Base-by-base conservation (phyloP, 2,797 vertebrate species). In the Melanitta fusca region DNA sequence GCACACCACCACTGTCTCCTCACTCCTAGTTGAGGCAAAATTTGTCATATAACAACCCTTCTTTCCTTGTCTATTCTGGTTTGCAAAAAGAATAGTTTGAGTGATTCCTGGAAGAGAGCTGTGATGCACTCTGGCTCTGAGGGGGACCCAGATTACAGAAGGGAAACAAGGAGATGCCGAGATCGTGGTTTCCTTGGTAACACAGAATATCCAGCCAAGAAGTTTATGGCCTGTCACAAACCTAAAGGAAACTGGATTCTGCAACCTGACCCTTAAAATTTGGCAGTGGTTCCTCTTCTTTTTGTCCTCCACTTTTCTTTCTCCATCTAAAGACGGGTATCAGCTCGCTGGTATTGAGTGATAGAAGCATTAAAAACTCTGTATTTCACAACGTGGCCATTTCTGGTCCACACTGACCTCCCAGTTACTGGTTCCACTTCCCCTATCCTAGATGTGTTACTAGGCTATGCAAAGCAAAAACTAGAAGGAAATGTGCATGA, bases 381-480 rank as follows among this genome's bases (percentile, higher is more conserved):
- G 2, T 69, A 4, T 74, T 91, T 92, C 45, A 75, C 41, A 82
- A 6, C 22, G 28, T 62, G 66, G 32, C 34, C 69, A 54, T 30
- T 82, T 82, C 32, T 14, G 27, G 34, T 54, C 89, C 53, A 11
- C 41, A 56, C 3, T 82, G 58, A 43, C 54, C 60, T 91, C 69
- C 49, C 13, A 82, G 58, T 78, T 75, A 28, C 32, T 86, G 83
- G 27, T 94, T 91, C 79, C 34, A 93, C 74, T 95, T 95, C 83
- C 60, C 25, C 85, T 90, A 85, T 91, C 80, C 82, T 79, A 41
- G 62, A 39, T 73, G 28, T 8, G 4, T 64, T 62, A 54, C 70
- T 41, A 13, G 8, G 70, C 43, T 93, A 57, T 94, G 88, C 75
- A 94, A 94, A 94, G 36, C 69, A 87, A 91, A 90, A 90, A 20